A percentile compares a stretch with the other conserved stretches of the same genome.
phyloP scores from a whole-genome alignment of 2,113 vertebrate species.

The Labeo catla region DNA sequence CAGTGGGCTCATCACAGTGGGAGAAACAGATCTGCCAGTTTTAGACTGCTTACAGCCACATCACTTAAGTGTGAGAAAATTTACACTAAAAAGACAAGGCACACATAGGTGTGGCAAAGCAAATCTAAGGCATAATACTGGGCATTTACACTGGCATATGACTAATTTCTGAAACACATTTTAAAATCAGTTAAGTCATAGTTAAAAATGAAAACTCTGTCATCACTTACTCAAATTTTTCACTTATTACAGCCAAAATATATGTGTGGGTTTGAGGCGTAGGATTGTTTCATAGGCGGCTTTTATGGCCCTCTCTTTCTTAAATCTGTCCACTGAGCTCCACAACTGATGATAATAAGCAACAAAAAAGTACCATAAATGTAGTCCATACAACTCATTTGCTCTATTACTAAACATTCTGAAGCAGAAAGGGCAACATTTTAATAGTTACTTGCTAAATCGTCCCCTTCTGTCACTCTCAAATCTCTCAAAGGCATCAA shows the following conservation, averaged over 20 bases:
- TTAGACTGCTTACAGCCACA: not conserved
- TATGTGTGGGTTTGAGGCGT: not conserved
- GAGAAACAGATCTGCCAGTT: slow-evolving; percentile 18
- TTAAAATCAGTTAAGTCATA: not conserved
- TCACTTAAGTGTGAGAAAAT: slow-evolving; percentile 34
- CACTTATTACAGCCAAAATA: not conserved
- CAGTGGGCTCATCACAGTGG: slow-evolving; percentile 25
- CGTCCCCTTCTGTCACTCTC: not conserved
- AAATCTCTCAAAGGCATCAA: not conserved
- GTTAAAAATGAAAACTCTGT: not conserved
- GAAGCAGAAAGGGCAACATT: not conserved
- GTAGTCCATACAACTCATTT: not conserved
- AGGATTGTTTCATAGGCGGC: not conserved
- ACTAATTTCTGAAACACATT: not conserved
- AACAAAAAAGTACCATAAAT: not conserved
- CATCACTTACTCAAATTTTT: not conserved
- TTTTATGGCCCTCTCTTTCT: not conserved
- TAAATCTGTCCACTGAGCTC: too few species aligned
- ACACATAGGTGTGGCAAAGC: slow-evolving; percentile 6
- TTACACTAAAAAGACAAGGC: slow-evolving; percentile 3
- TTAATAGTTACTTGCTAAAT: not conserved
- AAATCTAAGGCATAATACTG: not conserved
- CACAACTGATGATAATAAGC: not conserved
- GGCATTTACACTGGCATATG: not conserved
- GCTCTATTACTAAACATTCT: not conserved